Base-by-base conservation (phyloP, 2,888 invertebrate genomes). In the Melanotus villosus region DNA sequence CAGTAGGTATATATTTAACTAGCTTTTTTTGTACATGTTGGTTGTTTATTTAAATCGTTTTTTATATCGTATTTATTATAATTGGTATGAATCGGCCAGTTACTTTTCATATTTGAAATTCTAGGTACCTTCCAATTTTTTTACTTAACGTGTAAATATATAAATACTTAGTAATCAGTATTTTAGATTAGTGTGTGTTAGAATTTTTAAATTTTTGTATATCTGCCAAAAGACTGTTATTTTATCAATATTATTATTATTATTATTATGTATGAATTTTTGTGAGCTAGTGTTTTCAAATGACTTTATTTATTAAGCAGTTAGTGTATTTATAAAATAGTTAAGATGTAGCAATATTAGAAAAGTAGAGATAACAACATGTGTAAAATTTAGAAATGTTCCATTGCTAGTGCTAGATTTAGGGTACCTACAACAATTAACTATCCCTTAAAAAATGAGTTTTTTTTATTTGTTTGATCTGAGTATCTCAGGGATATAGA, bases 211-310 rank as follows among this genome's bases (percentile, higher is more conserved):
- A 76, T 77, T 80, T 80, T 79, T 81, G 81, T 81, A 82, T 81
- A 81, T 80, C 79, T 80, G 79, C 80, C 76, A 81, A 84, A 84
- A 84, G 83, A 84, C 83, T 84, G 83, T 83, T 82, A 82, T 80
- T 79, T 81, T 80, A 80, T 78, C 76, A 73, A 76, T 77, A 78
- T 74, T 74, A 71, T 71, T 64, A 65, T 60, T 32, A 67, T 38
- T 65, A 65, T 10, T 50, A 50, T 50, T 50, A 50, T 64, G 47
- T 72, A 68, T 52, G 47, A 57, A 23, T 14, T 18, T 62, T 52
- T 47, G 60, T 57, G 57, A 50, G 10, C 19, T 64, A 64, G 50
- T 64, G 60, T 38, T n/a, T 59, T 62, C 32, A 65, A 69, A 60
- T 60, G 59, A 65, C 59, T 69, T 56, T 65, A 65, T 65, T 69